Base-by-base conservation (phyloP, 2,113 vertebrate species). In the Paradisaea rubra region DNA sequence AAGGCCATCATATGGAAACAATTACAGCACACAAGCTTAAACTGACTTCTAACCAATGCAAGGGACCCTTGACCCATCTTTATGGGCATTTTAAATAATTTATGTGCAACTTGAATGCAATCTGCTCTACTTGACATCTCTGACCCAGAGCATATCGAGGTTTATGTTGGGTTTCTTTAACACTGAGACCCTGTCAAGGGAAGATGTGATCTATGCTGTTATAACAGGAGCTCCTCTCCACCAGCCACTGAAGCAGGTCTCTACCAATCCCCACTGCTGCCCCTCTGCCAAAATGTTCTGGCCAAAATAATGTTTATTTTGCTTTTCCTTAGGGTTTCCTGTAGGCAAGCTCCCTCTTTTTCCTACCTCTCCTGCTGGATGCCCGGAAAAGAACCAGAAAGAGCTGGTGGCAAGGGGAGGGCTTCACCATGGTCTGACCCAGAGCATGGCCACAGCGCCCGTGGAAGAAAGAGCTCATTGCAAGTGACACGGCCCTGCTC, bases 81-180 rank as follows among this genome's bases (percentile, higher is more conserved):
- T 95, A 94, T 84, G 77, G 72, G 88, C 88, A 45, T 94, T 95
- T 93, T 76, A 93, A 96, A 96, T 95, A 88, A 96, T 95, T 96
- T 95, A 96, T 59, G 88, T 90, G 82, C 69, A 81, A 91, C 88
- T 53, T 65, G 59, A 96, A 96, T 78, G 79, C 91, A 94, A 68
- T 93, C 95, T 86, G 68, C 93, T 96, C 85, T 91, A 93, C 85
- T 81, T 92, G 94, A 95, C 94, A 93, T 88, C 82, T 15, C 65
- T 95, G 93, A 97, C 94, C 93, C 80, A 71, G 83, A 78, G 79
- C 76, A 20, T 41, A 95, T 47, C 8, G 1, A 88, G 94, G 95
- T 95, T 96, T 94, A 96, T 68, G 85, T n/a, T 39, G 60, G 82
- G 93, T 94, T 95, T 91, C 95, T 93, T 96, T 93, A 95, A 95